A percentile compares a stretch with the other conserved stretches of the same genome.
Conservation (phyloP, 1,140 invertebrate genomes). For the Pinna nobilis region DNA sequence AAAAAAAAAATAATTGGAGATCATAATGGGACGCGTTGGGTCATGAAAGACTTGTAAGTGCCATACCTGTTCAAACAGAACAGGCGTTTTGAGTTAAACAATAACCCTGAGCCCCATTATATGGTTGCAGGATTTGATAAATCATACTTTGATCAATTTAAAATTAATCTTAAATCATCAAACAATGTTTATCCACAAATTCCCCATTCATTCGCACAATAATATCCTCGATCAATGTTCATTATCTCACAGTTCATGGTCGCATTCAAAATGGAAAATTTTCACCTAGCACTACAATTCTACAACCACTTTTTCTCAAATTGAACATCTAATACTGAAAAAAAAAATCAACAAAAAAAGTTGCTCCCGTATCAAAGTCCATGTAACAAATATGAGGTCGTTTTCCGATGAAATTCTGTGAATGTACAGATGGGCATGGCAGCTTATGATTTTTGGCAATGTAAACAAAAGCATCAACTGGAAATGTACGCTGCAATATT, state of each 20-base stretch:
- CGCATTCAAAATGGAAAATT: constrained; percentile 23
- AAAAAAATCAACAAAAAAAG: constrained; percentile 29
- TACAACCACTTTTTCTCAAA: constrained; percentile 39
- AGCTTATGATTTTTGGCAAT: not conserved
- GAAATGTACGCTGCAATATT: constrained; percentile 55
- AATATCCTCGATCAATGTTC: not conserved
- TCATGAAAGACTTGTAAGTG: constrained; percentile 29
- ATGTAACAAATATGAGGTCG: constrained; percentile 34
- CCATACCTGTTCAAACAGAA: constrained; percentile 6
- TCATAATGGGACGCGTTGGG: constrained; percentile 31
- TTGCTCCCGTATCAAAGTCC: constrained; percentile 49
- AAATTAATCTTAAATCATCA: constrained; percentile 17
- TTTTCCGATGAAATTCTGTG: constrained; percentile 27
- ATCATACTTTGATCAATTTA: constrained; percentile 7
- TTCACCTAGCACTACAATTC: constrained; percentile 42
- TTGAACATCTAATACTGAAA: constrained; percentile 27
- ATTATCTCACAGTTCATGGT: constrained; percentile 21
- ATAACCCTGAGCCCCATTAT: constrained; percentile 36
- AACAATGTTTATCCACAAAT: not conserved
- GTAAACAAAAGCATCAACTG: constrained; percentile 34
- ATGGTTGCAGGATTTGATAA: constrained; percentile 39
- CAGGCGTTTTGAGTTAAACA: constrained; percentile 25
- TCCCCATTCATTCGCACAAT: constrained; percentile 17
- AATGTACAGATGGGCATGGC: constrained; percentile 27
- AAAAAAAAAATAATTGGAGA: constrained; percentile 19